Evolutionary conservation across 2,797 vertebrate species (phyloP).

Genomic region (Pogoniulus pusillus): DNA sequence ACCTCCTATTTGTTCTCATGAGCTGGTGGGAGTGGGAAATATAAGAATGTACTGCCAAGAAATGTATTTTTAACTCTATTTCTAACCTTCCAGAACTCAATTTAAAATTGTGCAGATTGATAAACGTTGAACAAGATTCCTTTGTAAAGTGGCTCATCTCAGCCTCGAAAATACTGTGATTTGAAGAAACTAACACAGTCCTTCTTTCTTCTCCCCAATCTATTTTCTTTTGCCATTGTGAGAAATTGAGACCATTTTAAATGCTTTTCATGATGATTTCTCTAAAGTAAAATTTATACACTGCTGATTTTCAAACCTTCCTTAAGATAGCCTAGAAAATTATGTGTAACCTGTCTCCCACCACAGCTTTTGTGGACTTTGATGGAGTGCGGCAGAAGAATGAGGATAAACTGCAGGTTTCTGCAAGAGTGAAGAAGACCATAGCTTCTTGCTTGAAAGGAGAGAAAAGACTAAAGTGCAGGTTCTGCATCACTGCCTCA

Average conservation of each 20-base stretch:
- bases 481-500: not conserved
- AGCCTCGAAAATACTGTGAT: not conserved
- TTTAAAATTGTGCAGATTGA: constrained; percentile 17
- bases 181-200: not conserved
- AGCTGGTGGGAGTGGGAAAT: not conserved
- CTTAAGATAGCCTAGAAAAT: not conserved
- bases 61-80: constrained; percentile 31
- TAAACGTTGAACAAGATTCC: not conserved
- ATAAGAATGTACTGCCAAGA: constrained; percentile 9
- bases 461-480: accelerated
- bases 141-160: not conserved
- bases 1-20: not conserved
- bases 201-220: not conserved
- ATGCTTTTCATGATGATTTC: not conserved
- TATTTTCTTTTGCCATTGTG: no score
- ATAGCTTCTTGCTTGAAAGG: not conserved
- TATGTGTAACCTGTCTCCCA: accelerated
- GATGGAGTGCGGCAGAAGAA: not conserved
- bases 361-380: not conserved
- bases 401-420: not conserved
- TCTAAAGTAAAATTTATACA: not conserved
- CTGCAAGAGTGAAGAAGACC: not conserved
- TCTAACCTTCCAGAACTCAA: not conserved
- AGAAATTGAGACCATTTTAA: not conserved
- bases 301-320: not conserved